Base-by-base conservation (phyloP, 2,888 invertebrate genomes). In the Nemotelus nigrinus region DNA sequence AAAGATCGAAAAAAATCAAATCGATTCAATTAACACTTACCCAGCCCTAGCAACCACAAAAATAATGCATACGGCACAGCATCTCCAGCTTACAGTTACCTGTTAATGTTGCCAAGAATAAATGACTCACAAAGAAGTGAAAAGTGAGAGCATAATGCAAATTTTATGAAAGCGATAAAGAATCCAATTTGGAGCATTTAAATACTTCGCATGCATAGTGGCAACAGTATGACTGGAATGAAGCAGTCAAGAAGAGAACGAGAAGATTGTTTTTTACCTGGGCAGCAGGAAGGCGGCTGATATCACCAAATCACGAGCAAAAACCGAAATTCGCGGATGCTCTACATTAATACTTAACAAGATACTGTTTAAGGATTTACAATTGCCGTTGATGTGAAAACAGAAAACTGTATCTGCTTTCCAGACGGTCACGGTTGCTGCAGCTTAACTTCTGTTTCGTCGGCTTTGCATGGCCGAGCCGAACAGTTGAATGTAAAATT, bases 141-240 rank as follows among this genome's bases (percentile, higher is more conserved):
- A 79, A 79, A 79, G 77, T 79, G 79, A 79, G 79, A 79, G 76
- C 60, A 74, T 78, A 79, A 79, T 79, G 79, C 79, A 79, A 79
- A 79, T 79, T 79, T 79, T 79, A 79, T 79, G 76, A 78, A 76
- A 75, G 71, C 77, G 79, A 79, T 79, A 79, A 79, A 79, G 77
- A 79, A 78, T 79, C 77, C 79, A 79, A 79, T 79, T 79, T 79
- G 76, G 76, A 79, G 76, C 79, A 78, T 77, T 79, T 79, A 79
- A 79, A 79, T 64, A 77, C 70, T 79, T 63, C 25, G 25, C n/a
- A 39, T 53, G 60, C 58, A 41, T 45, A 58, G 44, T n/a, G 65
- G 44, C 45, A n/a, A n/a, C 57, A 4, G 43, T 57, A 44, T 57
- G 3, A 47, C 43, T n/a, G 25, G 58, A 44, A 44, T 57, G 45